Evolutionary conservation across 2,888 invertebrate genomes (phyloP), one percentile per base, ranked within the genome.

Genomic region (Neuroscelio doddi): DNA sequence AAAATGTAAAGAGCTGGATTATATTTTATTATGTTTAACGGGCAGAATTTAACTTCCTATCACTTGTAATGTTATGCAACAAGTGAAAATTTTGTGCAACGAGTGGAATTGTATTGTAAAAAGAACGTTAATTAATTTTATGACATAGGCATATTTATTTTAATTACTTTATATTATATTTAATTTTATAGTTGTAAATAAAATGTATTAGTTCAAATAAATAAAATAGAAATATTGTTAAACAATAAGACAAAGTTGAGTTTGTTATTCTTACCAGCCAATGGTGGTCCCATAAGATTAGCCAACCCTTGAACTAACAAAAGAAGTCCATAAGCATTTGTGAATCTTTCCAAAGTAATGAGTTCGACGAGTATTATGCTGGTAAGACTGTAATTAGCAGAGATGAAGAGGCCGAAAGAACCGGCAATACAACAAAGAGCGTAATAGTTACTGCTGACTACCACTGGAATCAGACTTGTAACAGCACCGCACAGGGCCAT

Each of bases 361-460:
- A 95, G 88, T 80, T 96, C 92, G 57, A 96, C 95, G 56, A 96
- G 88, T 68, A 97, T 95, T 76, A 96, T 94, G 78, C 94, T 93
- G 15, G 96, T 95, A 32, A 97, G 88, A 1, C 95, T 92, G 86
- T 96, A 97, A 86, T 96, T 96, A 58, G 95, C 96, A 17, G 95
- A 94, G 74, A 96, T 94, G 84, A 93, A 92, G 69, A 95, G 90
- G 0, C 96, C 96, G 86, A 95, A 97, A 21, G 91, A 88, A n/a
- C 92, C 94, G 16, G 92, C 87, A 0, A 91, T 86, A 0, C 88
- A 82, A 52, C 90, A 90, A 36, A 93, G 85, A 3, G 87, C 85
- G 49, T 84, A 80, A 85, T 92, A 93, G 67, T 85, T 82, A 66
- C 83, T 81, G 32, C 74, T 75, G 14, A 86, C 74, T 21, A 90